phyloP scores from a whole-genome alignment of 2,113 vertebrate genomes.

The Tenebrosternarchus preto region DNA sequence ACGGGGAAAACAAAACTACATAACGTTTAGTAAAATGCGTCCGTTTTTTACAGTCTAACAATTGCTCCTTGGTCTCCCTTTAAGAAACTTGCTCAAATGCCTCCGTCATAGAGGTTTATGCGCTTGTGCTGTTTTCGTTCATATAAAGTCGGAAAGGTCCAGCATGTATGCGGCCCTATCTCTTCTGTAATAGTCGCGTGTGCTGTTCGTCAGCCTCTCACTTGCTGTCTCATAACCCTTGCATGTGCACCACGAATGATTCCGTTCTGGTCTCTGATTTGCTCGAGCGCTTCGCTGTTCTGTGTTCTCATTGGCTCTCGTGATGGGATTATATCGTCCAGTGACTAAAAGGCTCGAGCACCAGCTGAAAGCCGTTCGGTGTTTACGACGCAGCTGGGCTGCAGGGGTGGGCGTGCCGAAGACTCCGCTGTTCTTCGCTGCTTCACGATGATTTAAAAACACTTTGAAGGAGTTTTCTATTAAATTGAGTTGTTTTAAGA shows the following conservation, averaged over 20 bases:
- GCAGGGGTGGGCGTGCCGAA: conserved; percentile 43
- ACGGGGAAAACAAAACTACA: no score
- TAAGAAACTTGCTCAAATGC: no score
- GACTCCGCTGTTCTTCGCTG: background rate
- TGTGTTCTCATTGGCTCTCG: conserved; percentile 36
- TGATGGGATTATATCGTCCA: background rate
- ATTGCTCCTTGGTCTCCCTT: no score
- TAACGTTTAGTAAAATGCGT: no score
- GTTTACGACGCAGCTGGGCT: conserved; percentile 31
- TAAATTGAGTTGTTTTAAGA: background rate
- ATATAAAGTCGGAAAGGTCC: no score
- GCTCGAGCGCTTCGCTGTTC: background rate
- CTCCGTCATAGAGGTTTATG: no score
- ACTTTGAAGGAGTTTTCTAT: no score
- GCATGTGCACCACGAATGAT: conserved; percentile 37
- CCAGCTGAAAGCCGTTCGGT: conserved; percentile 11
- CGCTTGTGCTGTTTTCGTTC: no score
- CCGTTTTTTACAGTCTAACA: no score
- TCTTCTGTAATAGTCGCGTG: no score
- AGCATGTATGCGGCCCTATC: no score
- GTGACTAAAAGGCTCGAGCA: conserved; percentile 24
- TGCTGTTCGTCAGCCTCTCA: background rate
- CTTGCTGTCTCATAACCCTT: background rate
- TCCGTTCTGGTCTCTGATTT: conserved; percentile 23
- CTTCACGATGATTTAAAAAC: background rate